Evolutionary conservation across 2,888 invertebrate genomes (phyloP), one percentile per base, ranked within the genome.

Genomic region (Acanthacorydalis orientalis): DNA sequence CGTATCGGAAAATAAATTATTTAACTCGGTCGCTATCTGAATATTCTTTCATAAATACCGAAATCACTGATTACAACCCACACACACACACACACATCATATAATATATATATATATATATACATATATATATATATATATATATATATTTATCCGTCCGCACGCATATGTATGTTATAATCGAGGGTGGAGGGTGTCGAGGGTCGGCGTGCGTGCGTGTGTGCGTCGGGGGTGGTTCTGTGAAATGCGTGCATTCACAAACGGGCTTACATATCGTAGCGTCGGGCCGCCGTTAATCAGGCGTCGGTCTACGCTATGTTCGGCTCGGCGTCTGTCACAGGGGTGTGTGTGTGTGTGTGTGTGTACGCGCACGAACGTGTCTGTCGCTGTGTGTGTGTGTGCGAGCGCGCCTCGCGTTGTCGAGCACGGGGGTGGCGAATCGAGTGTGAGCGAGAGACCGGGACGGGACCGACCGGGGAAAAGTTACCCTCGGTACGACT

Each of bases 161-260:
- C 23, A 23, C 23, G 23, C 23, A 23, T 23, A 23, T 23, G 23
- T 23, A 23, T 23, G 23, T 55, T 54, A 42, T 23, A 23, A 23
- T 23, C 23, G 23, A 23, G 23, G 23, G 23, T 6, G 23, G 6
- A 6, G 23, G 23, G 3, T 23, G 23, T 4, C 23, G 23, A 23
- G 23, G 23, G 23, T 23, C 23, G 23, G 52, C 52, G 50, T 47
- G 49, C 53, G 52, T 51, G 23, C 23, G 23, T 2, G 23, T 23
- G 23, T 23, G 23, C 3, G 23, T 2, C 23, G 23, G 6, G 23
- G 23, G 23, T 23, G 49, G 12, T n/a, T 32, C n/a, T 31, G 44
- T 12, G 16, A 39, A 39, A 39, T 12, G 12, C 23, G 39, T 12
- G 12, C 39, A 39, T 39, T 39, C 39, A 39, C 48, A 50, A 23